A percentile compares a stretch with the other conserved stretches of the same genome.
These are phyloP conservation scores for Orchesella cincta DNA, from an alignment of 1,140 invertebrate genomes.

Conservation along the genomic window DNA sequence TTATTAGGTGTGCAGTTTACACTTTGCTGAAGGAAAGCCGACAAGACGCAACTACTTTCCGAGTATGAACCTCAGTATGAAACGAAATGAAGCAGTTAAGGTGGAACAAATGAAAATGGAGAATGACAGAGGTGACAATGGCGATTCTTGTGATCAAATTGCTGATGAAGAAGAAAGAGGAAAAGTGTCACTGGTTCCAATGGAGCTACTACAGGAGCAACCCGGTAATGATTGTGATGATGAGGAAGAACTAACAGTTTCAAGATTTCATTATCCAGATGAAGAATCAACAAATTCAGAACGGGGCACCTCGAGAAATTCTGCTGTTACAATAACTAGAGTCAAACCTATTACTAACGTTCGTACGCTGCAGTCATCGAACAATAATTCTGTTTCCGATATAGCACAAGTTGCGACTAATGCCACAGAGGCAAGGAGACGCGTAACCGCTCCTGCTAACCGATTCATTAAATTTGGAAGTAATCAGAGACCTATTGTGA, in stretches of 20 bases:
- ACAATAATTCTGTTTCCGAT: no score
- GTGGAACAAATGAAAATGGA: background rate
- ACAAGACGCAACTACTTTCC: slow-evolving; percentile 10
- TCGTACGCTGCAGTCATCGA: no score
- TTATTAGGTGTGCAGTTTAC: slow-evolving; percentile 19
- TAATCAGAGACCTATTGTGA: no score
- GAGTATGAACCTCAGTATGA: background rate
- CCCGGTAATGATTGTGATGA: background rate
- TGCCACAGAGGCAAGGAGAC: no score
- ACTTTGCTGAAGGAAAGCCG: slow-evolving; percentile 14
- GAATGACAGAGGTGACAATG: background rate
- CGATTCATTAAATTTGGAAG: no score
- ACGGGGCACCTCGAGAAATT: no score
- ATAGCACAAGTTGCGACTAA: no score
- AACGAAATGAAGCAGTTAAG: background rate
- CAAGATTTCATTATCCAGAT: background rate
- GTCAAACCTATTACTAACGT: no score
- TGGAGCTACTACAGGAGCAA: slow-evolving; percentile 6
- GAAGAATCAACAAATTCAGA: background rate
- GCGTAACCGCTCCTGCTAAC: no score
- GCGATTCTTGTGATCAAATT: background rate
- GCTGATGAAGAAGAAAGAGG: background rate
- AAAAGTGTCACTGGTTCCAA: background rate
- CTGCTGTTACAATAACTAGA: no score
- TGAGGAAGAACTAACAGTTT: background rate